phyloP scores from a whole-genome alignment of 2,888 invertebrate genomes.

The Congeria kusceri region DNA sequence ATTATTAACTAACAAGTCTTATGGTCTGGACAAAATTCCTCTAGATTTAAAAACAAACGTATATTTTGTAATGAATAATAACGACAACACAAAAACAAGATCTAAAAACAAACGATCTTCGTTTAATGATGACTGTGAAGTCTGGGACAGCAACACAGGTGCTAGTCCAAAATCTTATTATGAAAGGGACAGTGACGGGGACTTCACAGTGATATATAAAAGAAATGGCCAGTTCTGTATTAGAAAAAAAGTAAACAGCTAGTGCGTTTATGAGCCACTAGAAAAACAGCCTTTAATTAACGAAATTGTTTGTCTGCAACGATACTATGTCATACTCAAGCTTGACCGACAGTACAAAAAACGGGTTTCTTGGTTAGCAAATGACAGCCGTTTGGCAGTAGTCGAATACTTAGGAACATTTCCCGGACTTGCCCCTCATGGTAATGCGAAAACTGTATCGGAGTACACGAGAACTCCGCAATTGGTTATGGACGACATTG shows the following conservation, averaged over 20 bases:
- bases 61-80: constrained; percentile 3
- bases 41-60: neutral
- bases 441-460: neutral
- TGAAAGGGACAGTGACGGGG: neutral
- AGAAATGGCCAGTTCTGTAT: constrained; percentile 1
- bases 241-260: neutral
- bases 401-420: constrained; percentile 1
- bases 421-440: constrained; percentile 8
- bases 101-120: neutral
- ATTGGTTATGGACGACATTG: constrained; percentile 8
- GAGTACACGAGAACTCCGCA: constrained; percentile 17
- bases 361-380: constrained; percentile 2
- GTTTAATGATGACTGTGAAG: constrained; percentile 24
- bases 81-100: neutral
- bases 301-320: constrained; percentile 15
- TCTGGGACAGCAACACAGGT: constrained; percentile 27
- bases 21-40: neutral
- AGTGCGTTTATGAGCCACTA: constrained; percentile 15
- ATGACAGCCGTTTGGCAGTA: neutral
- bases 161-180: constrained; percentile 21
- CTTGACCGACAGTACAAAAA: constrained; percentile 3
- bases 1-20: neutral
- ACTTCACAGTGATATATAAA: neutral
- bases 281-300: constrained; percentile 12
- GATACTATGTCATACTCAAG: constrained; percentile 15